Percentiles rank a stretch among this genome's conserved stretches.
These are phyloP conservation scores for Chaetodon trifascialis DNA, from an alignment of 2,113 vertebrate genomes.

Conservation along the genomic window DNA sequence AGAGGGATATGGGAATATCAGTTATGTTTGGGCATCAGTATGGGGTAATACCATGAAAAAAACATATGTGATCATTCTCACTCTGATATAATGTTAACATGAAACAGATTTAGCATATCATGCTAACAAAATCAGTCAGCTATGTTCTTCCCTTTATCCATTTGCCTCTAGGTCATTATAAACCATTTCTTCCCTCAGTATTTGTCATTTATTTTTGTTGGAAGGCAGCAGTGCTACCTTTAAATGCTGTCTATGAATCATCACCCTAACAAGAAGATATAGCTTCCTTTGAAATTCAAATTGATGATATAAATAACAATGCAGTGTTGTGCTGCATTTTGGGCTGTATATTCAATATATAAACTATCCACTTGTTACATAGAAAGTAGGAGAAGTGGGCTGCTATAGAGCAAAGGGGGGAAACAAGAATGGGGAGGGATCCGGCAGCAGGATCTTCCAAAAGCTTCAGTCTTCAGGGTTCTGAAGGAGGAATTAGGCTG, in stretches of 20 bases:
- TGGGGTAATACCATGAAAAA: background rate
- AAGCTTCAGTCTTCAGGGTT: background rate
- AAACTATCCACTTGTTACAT: background rate
- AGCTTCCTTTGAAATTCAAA: conserved; percentile 63
- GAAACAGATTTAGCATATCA: background rate
- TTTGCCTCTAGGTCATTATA: conserved; percentile 1
- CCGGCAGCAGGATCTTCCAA: background rate
- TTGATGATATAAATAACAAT: conserved; percentile 50
- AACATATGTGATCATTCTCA: background rate
- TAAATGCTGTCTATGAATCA: conserved; percentile 38
- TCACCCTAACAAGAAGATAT: conserved; percentile 33
- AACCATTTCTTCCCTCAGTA: background rate
- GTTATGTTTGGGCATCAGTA: background rate
- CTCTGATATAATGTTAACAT: background rate
- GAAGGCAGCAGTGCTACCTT: background rate
- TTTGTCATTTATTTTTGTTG: conserved; percentile 24
- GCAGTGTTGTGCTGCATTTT: conserved; percentile 5
- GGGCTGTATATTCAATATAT: conserved; percentile 14
- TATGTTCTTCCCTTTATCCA: background rate
- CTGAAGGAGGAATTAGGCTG: background rate
- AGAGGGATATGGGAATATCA: background rate
- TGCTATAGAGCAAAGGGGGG: background rate
- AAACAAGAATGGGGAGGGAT: background rate
- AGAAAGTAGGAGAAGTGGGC: background rate
- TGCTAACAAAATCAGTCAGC: background rate